phyloP scores from a whole-genome alignment of 2,888 invertebrate genomes.

The Drymonia ruficornis region DNA sequence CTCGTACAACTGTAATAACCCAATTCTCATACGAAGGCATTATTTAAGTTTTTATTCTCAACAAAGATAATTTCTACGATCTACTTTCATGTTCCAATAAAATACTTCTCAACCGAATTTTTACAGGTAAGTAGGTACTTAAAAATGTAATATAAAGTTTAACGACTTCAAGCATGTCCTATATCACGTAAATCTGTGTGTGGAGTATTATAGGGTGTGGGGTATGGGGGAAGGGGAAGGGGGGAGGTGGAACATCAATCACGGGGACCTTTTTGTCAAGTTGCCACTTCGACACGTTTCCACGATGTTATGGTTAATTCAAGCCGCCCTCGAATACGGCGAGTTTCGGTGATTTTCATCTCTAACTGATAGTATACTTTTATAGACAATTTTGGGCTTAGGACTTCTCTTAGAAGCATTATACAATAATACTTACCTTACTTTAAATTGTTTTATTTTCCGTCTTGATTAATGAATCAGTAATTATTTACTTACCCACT shows the following conservation, averaged over 20 bases:
- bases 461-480: too few species aligned
- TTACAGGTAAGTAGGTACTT: constrained; percentile 9
- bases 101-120: constrained; percentile 3
- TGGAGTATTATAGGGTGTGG: constrained; percentile 18
- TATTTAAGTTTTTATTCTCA: too few species aligned
- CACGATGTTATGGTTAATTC: constrained; percentile 55
- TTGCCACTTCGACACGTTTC: constrained; percentile 62
- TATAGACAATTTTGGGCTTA: constrained; percentile 6
- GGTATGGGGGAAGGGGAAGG: constrained; percentile 15
- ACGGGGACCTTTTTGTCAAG: constrained; percentile 62
- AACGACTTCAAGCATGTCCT: constrained; percentile 4
- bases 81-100: constrained; percentile 1
- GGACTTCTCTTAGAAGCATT: too few species aligned
- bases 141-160: constrained; percentile 8
- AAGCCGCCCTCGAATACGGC: constrained; percentile 33
- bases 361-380: constrained; percentile 26
- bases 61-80: neutral
- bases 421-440: too few species aligned
- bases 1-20: too few species aligned
- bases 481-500: too few species aligned
- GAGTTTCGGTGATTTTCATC: constrained; percentile 21
- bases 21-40: too few species aligned
- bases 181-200: constrained; percentile 16
- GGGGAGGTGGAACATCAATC: constrained; percentile 56
- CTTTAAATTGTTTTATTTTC: too few species aligned